Base-by-base conservation (phyloP, 2,797 vertebrate genomes). In the Merluccius polli region DNA sequence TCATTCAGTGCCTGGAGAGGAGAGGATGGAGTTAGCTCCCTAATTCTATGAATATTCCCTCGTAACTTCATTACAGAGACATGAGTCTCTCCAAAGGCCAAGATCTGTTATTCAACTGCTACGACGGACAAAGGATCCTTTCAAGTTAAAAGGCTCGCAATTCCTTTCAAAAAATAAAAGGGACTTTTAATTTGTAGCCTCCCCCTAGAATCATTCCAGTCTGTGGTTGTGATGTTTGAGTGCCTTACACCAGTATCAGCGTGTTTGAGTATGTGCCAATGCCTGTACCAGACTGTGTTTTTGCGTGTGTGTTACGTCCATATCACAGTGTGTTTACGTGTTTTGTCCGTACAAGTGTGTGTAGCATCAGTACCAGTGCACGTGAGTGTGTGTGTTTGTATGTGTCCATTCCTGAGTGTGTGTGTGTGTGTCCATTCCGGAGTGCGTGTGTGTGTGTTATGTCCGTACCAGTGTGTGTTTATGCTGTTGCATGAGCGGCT, bases 401-500 rank as follows among this genome's bases (percentile, higher is more conserved):
- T 68, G 6, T 13, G 24, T 65, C n/a, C 10, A 12, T 44, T 12
- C 16, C 0, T 63, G 24, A 1, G 65, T 68, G 65, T 16, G 52
- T 59, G 52, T 59, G 16, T 59, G 52, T 69, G 29, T 8, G 9
- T 65, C n/a, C 24, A 27, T 65, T 4, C 63, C 63, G 29, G 38
- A 41, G 44, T 48, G 65, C 15, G 65, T 68, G 65, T 31, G 29
- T 68, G 65, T 30, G 65, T 68, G 30, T 30, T 7, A 2, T 3
- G 76, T 78, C 93, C 78, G 97, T 97, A 97, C 96, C 96, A 97
- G 93, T 30, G 85, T 82, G 83, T 95, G 93, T 73, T 94, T 95
- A 92, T 99, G 97, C 87, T 96, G 96, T 92, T 95, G 95, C 85
- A 95, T 93, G 89, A 98, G 95, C 90, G 95, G 89, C 85, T 95